A percentile compares a stretch with the other conserved stretches of the same genome.
Evolutionary conservation across 2,888 invertebrate species (phyloP).

Genomic region (Leptogaster cylindrica): DNA sequence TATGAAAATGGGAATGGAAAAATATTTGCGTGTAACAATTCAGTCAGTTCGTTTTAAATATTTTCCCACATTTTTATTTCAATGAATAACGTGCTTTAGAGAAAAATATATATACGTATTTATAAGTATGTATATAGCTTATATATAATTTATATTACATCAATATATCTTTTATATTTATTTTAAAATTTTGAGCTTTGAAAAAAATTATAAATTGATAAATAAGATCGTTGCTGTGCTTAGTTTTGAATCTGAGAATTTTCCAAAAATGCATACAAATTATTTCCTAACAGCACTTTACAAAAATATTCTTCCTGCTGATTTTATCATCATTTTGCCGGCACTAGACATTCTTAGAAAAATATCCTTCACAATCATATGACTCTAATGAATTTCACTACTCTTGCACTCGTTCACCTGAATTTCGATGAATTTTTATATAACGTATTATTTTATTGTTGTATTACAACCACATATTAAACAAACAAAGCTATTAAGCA

Average conservation of each 20-base stretch:
- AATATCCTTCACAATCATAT: too few relatives aligned
- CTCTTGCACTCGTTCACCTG: too few relatives aligned
- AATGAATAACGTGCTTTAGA: constrained; percentile 30
- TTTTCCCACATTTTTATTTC: constrained; percentile 9
- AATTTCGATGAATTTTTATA: too few relatives aligned
- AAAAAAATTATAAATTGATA: constrained; percentile 22
- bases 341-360: too few relatives aligned
- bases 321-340: too few relatives aligned
- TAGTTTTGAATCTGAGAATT: too few relatives aligned
- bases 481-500: too few relatives aligned
- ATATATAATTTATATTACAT: constrained; percentile 27
- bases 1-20: constrained; percentile 10
- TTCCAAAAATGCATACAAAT: background rate
- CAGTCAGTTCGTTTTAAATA: constrained; percentile 35
- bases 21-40: constrained; percentile 25
- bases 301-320: constrained; percentile 36
- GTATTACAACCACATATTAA: too few relatives aligned
- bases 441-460: too few relatives aligned
- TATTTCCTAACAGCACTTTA: background rate
- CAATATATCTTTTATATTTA: constrained; percentile 12
- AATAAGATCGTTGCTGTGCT: too few relatives aligned
- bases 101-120: constrained; percentile 33
- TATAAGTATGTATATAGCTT: constrained; percentile 32
- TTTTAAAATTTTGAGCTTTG: constrained; percentile 25
- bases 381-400: too few relatives aligned